Conservation (phyloP, 37 sponge, comb jelly and placozoan genomes). For the Bolinopsis microptera region DNA sequence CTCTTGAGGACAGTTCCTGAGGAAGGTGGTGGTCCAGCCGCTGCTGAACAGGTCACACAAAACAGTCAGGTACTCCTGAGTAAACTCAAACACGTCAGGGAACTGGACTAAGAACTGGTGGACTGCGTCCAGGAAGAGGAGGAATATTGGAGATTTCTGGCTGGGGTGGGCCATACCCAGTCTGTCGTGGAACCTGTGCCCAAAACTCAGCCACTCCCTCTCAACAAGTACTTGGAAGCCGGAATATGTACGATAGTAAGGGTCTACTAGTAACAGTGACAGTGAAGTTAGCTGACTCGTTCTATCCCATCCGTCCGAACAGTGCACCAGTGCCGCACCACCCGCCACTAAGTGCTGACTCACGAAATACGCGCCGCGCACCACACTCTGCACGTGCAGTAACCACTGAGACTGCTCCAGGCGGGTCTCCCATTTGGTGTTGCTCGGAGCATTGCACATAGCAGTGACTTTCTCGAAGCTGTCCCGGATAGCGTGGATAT, state of each 20-base stretch:
- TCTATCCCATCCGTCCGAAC: conserved; percentile 99
- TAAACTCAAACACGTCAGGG: conserved; percentile 91
- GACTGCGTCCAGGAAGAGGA: conserved; percentile 95
- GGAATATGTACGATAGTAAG: conserved; percentile 85
- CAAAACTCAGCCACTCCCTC: conserved; percentile 98
- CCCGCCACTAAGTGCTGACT: conserved; percentile 77
- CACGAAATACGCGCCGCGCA: conserved; percentile 82
- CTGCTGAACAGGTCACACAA: conserved; percentile 88
- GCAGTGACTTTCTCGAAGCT: conserved; percentile 79
- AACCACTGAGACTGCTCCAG: conserved; percentile 94
- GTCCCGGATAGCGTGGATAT: conserved; percentile 97
- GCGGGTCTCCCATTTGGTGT: conserved; percentile 81
- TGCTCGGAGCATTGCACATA: conserved; percentile 71
- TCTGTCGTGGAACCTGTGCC: conserved; percentile 93
- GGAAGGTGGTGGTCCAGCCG: conserved; percentile 78
- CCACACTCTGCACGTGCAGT: conserved; percentile 76
- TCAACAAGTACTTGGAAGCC: conserved; percentile 90
- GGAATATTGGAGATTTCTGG: conserved; percentile 95
- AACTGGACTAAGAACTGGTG: conserved; percentile 84
- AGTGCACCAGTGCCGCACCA: conserved; percentile 85
- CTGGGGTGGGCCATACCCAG: conserved; percentile 83
- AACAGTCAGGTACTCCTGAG: conserved; percentile 70
- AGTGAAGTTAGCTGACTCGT: conserved; percentile 94
- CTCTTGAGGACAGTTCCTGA: conserved; percentile 60
- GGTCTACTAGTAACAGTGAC: conserved; percentile 88